These are phyloP conservation scores for Deroplatys truncata DNA, from an alignment of 2,888 invertebrate species.

Conservation along the genomic window DNA sequence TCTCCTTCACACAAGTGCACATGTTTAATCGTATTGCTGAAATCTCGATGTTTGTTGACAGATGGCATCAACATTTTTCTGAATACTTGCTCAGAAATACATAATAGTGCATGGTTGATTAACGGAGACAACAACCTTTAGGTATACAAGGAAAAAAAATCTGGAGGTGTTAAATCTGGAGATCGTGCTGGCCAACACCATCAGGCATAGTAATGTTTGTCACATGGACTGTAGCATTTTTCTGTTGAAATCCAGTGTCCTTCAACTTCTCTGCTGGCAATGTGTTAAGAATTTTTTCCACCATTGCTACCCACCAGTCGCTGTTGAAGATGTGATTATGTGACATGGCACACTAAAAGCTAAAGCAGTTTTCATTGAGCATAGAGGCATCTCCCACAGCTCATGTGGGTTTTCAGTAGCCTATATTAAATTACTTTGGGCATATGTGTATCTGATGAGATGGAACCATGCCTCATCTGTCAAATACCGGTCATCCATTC, in stretches of 20 bases:
- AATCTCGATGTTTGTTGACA: not conserved
- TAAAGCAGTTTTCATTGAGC: no score
- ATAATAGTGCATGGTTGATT: not conserved
- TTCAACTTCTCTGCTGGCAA: no score
- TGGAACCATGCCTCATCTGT: not conserved
- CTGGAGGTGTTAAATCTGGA: no score
- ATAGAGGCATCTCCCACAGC: no score
- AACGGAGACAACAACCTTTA: not conserved
- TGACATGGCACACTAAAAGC: no score
- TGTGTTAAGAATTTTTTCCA: no score
- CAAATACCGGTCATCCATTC: not conserved
- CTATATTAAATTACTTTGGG: not conserved
- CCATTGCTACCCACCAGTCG: no score
- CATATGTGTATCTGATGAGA: not conserved
- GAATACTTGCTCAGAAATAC: not conserved
- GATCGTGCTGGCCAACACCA: not conserved
- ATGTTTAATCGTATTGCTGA: not conserved
- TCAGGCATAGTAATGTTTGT: no score
- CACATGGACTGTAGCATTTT: no score
- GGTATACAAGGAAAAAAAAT: not conserved
- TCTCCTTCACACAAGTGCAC: not conserved
- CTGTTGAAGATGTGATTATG: no score
- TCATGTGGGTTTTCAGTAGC: not conserved
- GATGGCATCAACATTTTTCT: not conserved
- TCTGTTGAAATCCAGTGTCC: no score